Conservation (phyloP, 2,888 invertebrate genomes). For the Drosophila demipolita region DNA sequence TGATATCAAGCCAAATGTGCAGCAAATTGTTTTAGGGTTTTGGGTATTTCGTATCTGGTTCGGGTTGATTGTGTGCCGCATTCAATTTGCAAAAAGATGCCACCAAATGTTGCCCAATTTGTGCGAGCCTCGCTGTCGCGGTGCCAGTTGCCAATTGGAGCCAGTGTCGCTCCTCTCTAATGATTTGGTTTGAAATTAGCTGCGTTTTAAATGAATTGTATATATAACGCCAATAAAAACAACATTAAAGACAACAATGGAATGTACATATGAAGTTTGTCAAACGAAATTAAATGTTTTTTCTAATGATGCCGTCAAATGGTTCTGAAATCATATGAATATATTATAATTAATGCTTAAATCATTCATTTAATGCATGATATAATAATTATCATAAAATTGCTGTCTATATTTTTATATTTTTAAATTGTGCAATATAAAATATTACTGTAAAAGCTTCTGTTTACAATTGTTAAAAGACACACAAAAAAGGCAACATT, state of each 20-base stretch:
- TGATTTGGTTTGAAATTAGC: constrained; percentile 77
- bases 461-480: neutral
- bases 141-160: constrained; percentile 20
- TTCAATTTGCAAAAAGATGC: constrained; percentile 58
- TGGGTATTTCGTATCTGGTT: neutral
- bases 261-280: constrained; percentile 32
- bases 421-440: neutral
- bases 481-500: too few species aligned
- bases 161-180: constrained; percentile 58
- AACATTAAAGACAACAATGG: constrained; percentile 19
- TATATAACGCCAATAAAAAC: constrained; percentile 12
- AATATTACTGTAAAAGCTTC: neutral
- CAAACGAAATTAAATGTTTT: constrained; percentile 19
- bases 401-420: neutral
- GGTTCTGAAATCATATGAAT: neutral
- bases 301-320: constrained; percentile 3
- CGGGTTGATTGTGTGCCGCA: constrained; percentile 31
- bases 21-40: constrained; percentile 33
- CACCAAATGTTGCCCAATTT: constrained; percentile 56
- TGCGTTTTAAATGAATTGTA: constrained; percentile 60
- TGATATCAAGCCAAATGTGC: constrained; percentile 70
- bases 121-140: constrained; percentile 38
- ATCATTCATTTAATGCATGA: neutral
- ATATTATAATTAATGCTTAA: neutral
- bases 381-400: neutral